Evolutionary conservation across 2,113 vertebrate species (phyloP), one percentile per base, ranked within the genome.

Genomic region (Penelope pileata): DNA sequence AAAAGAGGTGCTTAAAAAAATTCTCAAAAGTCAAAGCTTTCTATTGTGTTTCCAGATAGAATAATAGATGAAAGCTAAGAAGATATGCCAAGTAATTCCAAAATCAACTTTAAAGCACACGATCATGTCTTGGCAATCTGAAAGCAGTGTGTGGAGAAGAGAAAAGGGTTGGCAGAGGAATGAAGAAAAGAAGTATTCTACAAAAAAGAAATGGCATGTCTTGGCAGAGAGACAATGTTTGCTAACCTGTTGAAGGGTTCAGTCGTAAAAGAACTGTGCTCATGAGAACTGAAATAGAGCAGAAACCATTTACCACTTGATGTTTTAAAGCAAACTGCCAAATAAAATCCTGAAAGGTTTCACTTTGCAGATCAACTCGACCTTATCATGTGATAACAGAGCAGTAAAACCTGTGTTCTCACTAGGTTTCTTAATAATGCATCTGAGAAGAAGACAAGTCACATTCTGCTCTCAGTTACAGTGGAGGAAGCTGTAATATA

Each of bases 341-440:
- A 96, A 96, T 97, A 96, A 97, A 96, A 96, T 96, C 87, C 94
- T 92, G 91, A 97, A 97, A 96, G 95, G 95, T 97, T 97, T 96
- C 94, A 88, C 86, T 96, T 90, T 92, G 82, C 94, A 96, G 88
- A 96, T 94, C 96, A 92, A 93, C 88, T 95, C 38, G 94, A 97
- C 93, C 95, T 94, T 95, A 96, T 93, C 91, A 94, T 88, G 91
- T 85, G 88, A 97, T 96, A 97, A 94, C 67, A 91, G 93, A 94
- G 92, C 92, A 96, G 67, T 90, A 94, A 96, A 96, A 96, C 96
- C 89, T 94, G 94, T 90, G 83, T 89, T 97, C 79, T 95, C 8
- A 32, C 94, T 95, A 90, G 82, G 81, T 95, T 83, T 82, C 86
- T 96, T 91, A 95, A 94, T 95, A 96, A 91, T 94, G 73, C 38